Base-by-base conservation (phyloP, 1,140 invertebrate genomes). In the Eumeta japonica region DNA sequence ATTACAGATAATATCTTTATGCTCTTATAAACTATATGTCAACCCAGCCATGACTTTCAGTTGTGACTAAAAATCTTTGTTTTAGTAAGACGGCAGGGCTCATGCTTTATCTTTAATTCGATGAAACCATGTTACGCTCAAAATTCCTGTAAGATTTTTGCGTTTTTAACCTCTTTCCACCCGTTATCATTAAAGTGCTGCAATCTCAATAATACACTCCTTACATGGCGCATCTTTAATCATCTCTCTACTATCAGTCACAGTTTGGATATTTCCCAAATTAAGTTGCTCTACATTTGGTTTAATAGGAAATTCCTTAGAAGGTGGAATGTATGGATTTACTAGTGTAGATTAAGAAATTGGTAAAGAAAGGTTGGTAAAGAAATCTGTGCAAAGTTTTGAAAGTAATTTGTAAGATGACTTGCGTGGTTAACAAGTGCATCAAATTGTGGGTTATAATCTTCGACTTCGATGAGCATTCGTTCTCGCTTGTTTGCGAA, bases 231-330 rank as follows among this genome's bases (percentile, higher is more conserved):
- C 35, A 5, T 2, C 2, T 27, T 36, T 36, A 7, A 36, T 36
- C 1, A 24, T 9, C 27, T 36, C 27, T 10, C 10, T 24, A 15
- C 10, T 14, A 16, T 36, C 35, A 27, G 12, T 24, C 11, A 24
- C 19, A 10, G 35, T 36, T 24, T 36, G 3, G 10, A 36, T 36
- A 11, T 36, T 9, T 11, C 18, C 35, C 12, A 36, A 36, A 36
- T 36, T 12, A 11, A 36, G 19, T 16, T 24, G 35, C 12, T 10
- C 14, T 3, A 2, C 5, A 24, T 20, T 36, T 5, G 35, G 35
- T 7, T 20, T 36, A 4, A 16, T 16, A 11, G 27, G 20, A 14
- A 36, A 36, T 14, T 16, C 16, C 3, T 13, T 33, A 7, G 31
- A 33, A 17, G 13, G 3, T 10, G 13, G n/a, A n/a, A n/a, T n/a